These are phyloP conservation scores for Oncorhynchus mykiss DNA, from an alignment of 2,113 vertebrate species.

Conservation along the genomic window DNA sequence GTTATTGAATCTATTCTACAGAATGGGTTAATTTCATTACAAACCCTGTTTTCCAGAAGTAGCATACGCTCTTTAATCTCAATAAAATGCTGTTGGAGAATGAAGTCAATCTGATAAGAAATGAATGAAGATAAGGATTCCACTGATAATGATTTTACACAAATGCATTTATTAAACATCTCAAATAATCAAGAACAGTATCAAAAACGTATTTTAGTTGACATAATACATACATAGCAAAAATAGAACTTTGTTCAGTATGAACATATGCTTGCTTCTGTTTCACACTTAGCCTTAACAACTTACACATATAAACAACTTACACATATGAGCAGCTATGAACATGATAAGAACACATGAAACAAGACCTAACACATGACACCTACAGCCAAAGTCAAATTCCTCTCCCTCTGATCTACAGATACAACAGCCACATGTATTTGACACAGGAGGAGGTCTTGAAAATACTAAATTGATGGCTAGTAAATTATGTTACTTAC, in stretches of 20 bases:
- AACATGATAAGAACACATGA: slow-evolving; percentile 8
- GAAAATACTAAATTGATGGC: too few species aligned
- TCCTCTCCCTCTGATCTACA: too few species aligned
- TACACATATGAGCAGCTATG: slow-evolving; percentile 31
- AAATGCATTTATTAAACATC: slow-evolving; percentile 65
- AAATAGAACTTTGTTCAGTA: slow-evolving; percentile 54
- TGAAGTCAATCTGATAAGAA: slow-evolving; percentile 44
- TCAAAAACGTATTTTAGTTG: slow-evolving; percentile 52
- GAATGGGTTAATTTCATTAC: slow-evolving; percentile 55
- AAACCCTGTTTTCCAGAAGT: slow-evolving; percentile 38
- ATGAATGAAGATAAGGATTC: slow-evolving; percentile 49
- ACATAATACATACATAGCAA: slow-evolving; percentile 16
- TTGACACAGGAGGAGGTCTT: too few species aligned
- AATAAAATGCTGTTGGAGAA: slow-evolving; percentile 29
- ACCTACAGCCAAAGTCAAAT: slow-evolving; percentile 10
- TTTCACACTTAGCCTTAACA: slow-evolving; percentile 26
- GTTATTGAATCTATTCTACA: slow-evolving; percentile 56
- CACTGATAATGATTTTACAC: slow-evolving; percentile 47
- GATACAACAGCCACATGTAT: too few species aligned
- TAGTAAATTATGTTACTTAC: too few species aligned
- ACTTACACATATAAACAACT: slow-evolving; percentile 47
- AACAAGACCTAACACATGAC: slow-evolving; percentile 28
- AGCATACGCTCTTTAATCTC: slow-evolving; percentile 41
- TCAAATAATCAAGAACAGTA: slow-evolving; percentile 53
- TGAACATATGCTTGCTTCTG: slow-evolving; percentile 37